Percentiles rank a stretch among this genome's conserved stretches.
These are phyloP conservation scores for Myotis vivesi DNA, from an alignment of 2,797 vertebrate genomes.

Conservation along the genomic window DNA sequence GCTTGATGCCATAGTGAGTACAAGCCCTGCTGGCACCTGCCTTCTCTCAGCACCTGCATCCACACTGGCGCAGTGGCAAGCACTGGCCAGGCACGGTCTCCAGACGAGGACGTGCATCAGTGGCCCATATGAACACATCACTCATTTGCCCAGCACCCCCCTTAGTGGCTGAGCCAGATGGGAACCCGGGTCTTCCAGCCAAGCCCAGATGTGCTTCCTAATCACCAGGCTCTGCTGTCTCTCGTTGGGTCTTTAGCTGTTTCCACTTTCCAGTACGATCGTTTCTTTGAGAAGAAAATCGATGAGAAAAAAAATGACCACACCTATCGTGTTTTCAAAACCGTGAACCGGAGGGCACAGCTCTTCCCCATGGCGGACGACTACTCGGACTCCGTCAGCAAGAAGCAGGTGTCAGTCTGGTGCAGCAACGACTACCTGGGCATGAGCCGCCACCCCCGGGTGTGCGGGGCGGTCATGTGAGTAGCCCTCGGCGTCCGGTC, in stretches of 20 bases:
- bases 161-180: not conserved
- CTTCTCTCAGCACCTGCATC: not conserved
- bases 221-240: not conserved
- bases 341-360: slow-evolving; percentile 90
- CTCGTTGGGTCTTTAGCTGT: slow-evolving; percentile 82
- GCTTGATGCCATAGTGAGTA: not conserved
- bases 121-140: not conserved
- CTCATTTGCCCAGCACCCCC: not conserved
- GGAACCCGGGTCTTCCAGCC: not conserved
- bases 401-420: slow-evolving; percentile 94
- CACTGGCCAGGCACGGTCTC: not conserved
- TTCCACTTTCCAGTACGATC: slow-evolving; percentile 94
- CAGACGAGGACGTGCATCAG: no score
- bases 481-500: slow-evolving; percentile 71
- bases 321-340: slow-evolving; percentile 95
- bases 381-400: slow-evolving; percentile 88
- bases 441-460: slow-evolving; percentile 94
- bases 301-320: slow-evolving; percentile 92
- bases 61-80: no score
- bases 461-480: slow-evolving; percentile 91
- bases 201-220: not conserved
- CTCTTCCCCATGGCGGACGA: slow-evolving; percentile 94
- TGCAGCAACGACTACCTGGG: slow-evolving; percentile 97
- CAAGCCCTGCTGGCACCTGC: not conserved
- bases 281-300: slow-evolving; percentile 94